Evolutionary conservation across 2,888 invertebrate genomes (phyloP), one percentile per base, ranked within the genome.

Genomic region (Apamea sordens): DNA sequence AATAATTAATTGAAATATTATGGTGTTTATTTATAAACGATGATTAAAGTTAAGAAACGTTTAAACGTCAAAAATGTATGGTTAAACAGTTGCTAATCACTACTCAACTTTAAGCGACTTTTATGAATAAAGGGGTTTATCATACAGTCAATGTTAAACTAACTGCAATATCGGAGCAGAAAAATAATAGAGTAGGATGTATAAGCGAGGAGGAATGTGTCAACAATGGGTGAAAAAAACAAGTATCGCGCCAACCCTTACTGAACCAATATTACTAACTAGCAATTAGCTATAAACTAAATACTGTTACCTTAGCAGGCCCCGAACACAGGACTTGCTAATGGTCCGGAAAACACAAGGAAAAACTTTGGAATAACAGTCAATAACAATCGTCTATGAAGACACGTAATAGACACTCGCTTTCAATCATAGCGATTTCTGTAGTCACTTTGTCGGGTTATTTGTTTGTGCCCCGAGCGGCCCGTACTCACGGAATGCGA

Each of bases 401-500:
- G n/a, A 86, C 64, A 89, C 84, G 85, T 88, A 90, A 90, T 88
- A 85, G 68, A 76, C 61, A 76, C 68, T 56, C 64, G 87, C 80
- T 89, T 89, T 88, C 86, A 90, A 89, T 89, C 89, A 92, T 87
- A 90, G 89, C 90, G 90, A 92, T 92, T 91, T 91, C 90, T 92
- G 90, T 90, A 90, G 88, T 89, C 89, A 91, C 92, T 93, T 92
- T 90, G 91, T 89, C 86, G 89, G 87, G 92, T 90, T 93, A 93
- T 94, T 94, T 94, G 94, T 94, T 93, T 93, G 93, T 89, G 91
- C 93, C 93, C 90, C 90, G 90, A 91, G 93, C 93, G 91, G 87
- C 86, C 83, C 79, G 77, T 87, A 90, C 89, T 82, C 85, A 75
- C 80, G 82, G 90, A 91, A 92, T 92, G 81, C 77, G 91, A 93